These are phyloP conservation scores for Asteroscopus sphinx DNA, from an alignment of 2,888 invertebrate genomes.

Conservation along the genomic window DNA sequence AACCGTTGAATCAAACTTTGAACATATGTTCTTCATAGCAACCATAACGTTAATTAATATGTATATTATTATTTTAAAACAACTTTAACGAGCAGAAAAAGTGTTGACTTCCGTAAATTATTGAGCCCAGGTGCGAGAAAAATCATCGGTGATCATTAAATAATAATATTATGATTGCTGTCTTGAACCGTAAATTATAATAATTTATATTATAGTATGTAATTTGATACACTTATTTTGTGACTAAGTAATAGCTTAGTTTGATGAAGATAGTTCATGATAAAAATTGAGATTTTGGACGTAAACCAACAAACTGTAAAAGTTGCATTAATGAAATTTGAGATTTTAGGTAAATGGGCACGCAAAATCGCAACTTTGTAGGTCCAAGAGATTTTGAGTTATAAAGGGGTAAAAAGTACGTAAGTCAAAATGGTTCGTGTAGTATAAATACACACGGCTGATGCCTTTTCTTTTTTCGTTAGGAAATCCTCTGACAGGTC, in stretches of 20 bases:
- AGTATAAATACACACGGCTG: too few species aligned
- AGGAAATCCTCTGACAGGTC: too few species aligned
- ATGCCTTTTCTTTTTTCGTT: too few species aligned
- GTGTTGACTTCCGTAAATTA: constrained; percentile 47
- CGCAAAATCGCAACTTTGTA: too few species aligned
- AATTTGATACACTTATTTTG: constrained; percentile 21
- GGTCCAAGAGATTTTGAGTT: too few species aligned
- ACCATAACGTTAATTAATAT: constrained; percentile 21
- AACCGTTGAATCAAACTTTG: constrained; percentile 19
- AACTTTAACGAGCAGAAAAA: constrained; percentile 20
- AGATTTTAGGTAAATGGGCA: too few species aligned
- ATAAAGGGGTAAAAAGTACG: too few species aligned
- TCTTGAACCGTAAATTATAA: constrained; percentile 23
- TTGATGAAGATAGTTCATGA: not conserved
- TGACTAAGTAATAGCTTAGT: not conserved
- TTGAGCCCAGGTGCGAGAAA: constrained; percentile 61
- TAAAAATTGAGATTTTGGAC: too few species aligned
- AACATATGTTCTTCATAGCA: constrained; percentile 36
- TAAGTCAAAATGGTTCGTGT: too few species aligned
- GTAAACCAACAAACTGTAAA: too few species aligned
- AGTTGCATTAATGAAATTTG: too few species aligned
- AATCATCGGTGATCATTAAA: constrained; percentile 20
- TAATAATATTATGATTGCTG: constrained; percentile 40
- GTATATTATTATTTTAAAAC: constrained; percentile 15
- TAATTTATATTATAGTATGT: constrained; percentile 2